These are phyloP conservation scores for Trichopoda pennipes DNA, from an alignment of 2,888 invertebrate genomes.

Conservation along the genomic window DNA sequence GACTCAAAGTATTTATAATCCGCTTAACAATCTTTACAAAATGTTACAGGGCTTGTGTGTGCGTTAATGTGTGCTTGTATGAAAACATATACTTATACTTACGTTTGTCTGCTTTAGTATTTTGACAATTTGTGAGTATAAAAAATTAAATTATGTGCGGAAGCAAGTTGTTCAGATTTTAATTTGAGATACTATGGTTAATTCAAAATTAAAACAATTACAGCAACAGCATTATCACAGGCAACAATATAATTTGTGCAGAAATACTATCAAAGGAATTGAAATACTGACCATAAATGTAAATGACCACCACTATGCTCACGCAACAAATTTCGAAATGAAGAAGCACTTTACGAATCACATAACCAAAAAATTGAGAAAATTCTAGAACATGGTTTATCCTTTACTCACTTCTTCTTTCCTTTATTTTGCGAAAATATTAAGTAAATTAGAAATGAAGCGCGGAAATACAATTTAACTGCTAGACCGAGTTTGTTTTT, in stretches of 20 bases:
- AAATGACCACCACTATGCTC: conserved; percentile 40
- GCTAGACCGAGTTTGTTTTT: too few relatives aligned
- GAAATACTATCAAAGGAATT: conserved; percentile 17
- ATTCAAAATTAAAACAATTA: conserved; percentile 43
- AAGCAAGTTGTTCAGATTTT: conserved; percentile 67
- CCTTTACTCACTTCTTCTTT: too few relatives aligned
- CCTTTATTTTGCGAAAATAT: too few relatives aligned
- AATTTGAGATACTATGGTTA: conserved; percentile 64
- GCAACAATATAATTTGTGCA: conserved; percentile 14
- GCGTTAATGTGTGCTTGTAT: neutral
- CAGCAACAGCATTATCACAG: conserved; percentile 25
- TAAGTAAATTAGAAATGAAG: too few relatives aligned
- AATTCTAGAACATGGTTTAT: neutral
- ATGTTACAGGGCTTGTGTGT: neutral
- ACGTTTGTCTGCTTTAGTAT: neutral
- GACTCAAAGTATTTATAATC: conserved; percentile 47
- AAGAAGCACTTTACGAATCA: too few relatives aligned
- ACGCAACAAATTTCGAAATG: too few relatives aligned
- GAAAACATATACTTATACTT: neutral
- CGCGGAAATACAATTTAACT: too few relatives aligned
- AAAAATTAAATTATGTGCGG: conserved; percentile 57
- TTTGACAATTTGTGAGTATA: conserved; percentile 18
- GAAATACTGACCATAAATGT: conserved; percentile 18
- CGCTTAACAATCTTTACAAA: conserved; percentile 46
- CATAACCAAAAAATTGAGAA: neutral